Evolutionary conservation across 2,797 vertebrate species (phyloP), one percentile per base, ranked within the genome.

Genomic region (Urophycis tenuis): DNA sequence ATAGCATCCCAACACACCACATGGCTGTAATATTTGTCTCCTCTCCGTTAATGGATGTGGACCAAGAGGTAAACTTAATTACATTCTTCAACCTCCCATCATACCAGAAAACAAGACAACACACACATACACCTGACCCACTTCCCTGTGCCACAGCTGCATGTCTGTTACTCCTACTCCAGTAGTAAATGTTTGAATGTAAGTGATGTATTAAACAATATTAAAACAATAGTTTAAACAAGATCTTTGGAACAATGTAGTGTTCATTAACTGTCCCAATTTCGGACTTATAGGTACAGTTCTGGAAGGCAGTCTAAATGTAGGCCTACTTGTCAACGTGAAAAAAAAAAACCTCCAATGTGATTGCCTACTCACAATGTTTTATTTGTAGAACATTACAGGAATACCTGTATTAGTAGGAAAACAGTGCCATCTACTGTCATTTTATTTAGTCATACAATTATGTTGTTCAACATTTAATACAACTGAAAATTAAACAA

Each of bases 341-440:
- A 22, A 22, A 53, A 53, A 53, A 53, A 41, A 41, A 12, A 14
- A 5, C 45, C 22, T 53, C 45, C 19, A 53, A 53, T 53, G 17
- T 53, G 17, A 39, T 39, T 14, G 39, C 12, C 12, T 41, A 12
- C 39, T 41, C 39, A 41, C 1, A 15, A 41, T 41, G 12, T 53
- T n/a, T 60, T 60, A n/a, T n/a, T 69, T 77, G 73, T 17, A 73
- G 69, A 70, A 72, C 6, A 29, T 39, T 60, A 74, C 17, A 32
- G 32, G 17, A 76, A n/a, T 15, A 29, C 19, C n/a, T 64, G n/a
- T 31, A 85, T 88, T 69, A 75, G 0, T 89, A 67, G 85, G 82
- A 75, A 78, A 74, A 87, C 77, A 92, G 88, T 82, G 36, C 78
- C 90, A 87, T 87, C 92, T 90, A 25, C 86, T 90, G 92, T 86